Evolutionary conservation across 2,888 invertebrate genomes (phyloP), one percentile per base, ranked within the genome.

Genomic region (Fragum whitleyi): DNA sequence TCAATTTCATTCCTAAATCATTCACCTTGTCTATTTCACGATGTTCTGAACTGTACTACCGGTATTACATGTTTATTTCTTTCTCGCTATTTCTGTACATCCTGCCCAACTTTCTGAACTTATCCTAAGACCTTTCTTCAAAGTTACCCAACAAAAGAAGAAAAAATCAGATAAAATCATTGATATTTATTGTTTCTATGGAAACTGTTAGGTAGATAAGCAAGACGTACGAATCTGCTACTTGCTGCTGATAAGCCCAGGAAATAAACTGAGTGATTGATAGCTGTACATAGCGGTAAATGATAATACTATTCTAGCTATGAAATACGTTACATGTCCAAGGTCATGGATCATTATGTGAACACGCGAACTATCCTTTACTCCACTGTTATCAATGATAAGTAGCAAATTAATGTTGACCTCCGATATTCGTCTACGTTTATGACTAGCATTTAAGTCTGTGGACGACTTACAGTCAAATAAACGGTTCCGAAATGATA

Each of bases 191-290:
- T 57, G 62, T 62, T 23, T 32, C 62, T 62, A 62, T 62, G 36
- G 62, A 16, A 62, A 62, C 62, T 19, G 62, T 32, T 19, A 14
- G 32, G 62, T 36, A 36, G 62, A 62, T 62, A 62, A 62, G 28
- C 62, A 32, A 62, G 28, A 32, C 62, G 36, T 21, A 62, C 28
- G 62, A 62, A 36, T 62, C 28, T 29, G 62, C 62, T 62, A 62
- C 62, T 62, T 36, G 11, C 28, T 36, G n/a, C 36, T 32, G 36
- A 36, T 36, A 62, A 62, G 32, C 62, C 62, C 36, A 19, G 14
- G 62, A 62, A 32, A 62, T 62, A 32, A 62, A 36, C 62, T 6
- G 62, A 19, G 62, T 62, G 62, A 62, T 62, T 62, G 62, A 62
- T 62, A 32, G 62, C 1, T 62, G n/a, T 36, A 62, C 62, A 62